Evolutionary conservation across 2,797 vertebrate genomes (phyloP), one percentile per base, ranked within the genome.

Genomic region (Heliangelus exortis): DNA sequence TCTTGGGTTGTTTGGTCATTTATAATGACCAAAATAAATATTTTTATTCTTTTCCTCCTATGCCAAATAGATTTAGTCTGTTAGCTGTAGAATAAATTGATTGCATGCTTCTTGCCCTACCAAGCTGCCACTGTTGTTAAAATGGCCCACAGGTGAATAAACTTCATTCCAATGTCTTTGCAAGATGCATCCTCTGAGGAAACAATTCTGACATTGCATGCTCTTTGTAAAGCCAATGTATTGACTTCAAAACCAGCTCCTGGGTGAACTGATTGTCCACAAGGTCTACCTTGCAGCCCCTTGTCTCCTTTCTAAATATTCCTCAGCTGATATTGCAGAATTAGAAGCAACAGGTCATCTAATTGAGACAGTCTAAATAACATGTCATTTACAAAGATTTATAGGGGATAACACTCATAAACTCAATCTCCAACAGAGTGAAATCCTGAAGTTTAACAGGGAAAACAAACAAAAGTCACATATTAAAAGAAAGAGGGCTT

Each of bases 101-200:
- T 36, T 73, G 20, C 48, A 25, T 73, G 74, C 62, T 85, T 84
- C 41, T 75, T 79, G 45, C 50, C 58, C 43, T 77, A 68, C 66
- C 39, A 72, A 84, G 59, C 47, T 83, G 54, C 55, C 58, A 57
- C 28, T 33, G 34, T 50, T 85, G 53, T 53, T 90, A 73, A 87
- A 93, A 96, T 74, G 68, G 74, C 62, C 61, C 83, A 92, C 81
- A 90, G 82, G 68, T 94, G 91, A 95, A 87, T 73, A 90, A 84
- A 20, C 43, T 92, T 90, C 57, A 33, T 91, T 96, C 41, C 53
- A 73, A 81, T 89, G 85, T 89, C 59, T 87, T 91, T 95, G 77
- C 50, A 89, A 79, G 72, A 91, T 88, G 65, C 59, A 66, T 83
- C 39, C 61, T 78, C 69, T 68, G 54, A 87, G 68, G 43, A 95